Conservation (phyloP, 2,797 vertebrate species). For the Poeciliopsis presidionis region DNA sequence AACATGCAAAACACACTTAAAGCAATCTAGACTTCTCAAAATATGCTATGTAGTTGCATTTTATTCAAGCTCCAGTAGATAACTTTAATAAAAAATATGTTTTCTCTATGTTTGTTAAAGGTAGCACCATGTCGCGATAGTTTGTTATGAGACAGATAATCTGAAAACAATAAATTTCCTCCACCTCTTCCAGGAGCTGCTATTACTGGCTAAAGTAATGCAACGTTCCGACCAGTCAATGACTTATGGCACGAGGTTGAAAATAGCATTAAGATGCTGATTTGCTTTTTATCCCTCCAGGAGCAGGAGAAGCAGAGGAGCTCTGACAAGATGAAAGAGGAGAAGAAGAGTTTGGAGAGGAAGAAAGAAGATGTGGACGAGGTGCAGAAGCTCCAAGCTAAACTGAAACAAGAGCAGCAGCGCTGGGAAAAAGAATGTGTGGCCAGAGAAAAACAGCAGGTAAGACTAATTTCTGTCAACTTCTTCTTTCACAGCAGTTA, state of each 20-base stretch:
- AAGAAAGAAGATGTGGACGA: constrained; percentile 75
- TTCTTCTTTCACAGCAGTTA: neutral
- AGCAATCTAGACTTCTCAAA: too few relatives aligned
- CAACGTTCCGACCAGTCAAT: neutral
- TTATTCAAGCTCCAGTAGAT: too few relatives aligned
- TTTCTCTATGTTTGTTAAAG: too few relatives aligned
- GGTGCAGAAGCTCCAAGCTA: constrained; percentile 81
- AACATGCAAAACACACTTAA: too few relatives aligned
- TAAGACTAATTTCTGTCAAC: constrained; percentile 16
- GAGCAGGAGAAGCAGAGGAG: constrained; percentile 79
- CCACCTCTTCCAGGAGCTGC: too few relatives aligned
- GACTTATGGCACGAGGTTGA: neutral
- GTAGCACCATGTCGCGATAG: too few relatives aligned
- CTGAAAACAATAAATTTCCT: too few relatives aligned
- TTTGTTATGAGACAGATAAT: too few relatives aligned
- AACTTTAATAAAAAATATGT: too few relatives aligned
- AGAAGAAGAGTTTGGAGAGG: constrained; percentile 70
- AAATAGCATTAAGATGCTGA: neutral
- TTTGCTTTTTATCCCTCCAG: constrained; percentile 35
- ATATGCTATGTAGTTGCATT: too few relatives aligned
- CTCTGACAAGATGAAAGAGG: constrained; percentile 82
- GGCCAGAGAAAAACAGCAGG: constrained; percentile 81
- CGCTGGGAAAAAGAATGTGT: constrained; percentile 85
- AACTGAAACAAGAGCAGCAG: constrained; percentile 88
- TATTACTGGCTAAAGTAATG: too few relatives aligned